Evolutionary conservation across 2,797 vertebrate genomes (phyloP).

Genomic region (Sebastes iracundus): DNA sequence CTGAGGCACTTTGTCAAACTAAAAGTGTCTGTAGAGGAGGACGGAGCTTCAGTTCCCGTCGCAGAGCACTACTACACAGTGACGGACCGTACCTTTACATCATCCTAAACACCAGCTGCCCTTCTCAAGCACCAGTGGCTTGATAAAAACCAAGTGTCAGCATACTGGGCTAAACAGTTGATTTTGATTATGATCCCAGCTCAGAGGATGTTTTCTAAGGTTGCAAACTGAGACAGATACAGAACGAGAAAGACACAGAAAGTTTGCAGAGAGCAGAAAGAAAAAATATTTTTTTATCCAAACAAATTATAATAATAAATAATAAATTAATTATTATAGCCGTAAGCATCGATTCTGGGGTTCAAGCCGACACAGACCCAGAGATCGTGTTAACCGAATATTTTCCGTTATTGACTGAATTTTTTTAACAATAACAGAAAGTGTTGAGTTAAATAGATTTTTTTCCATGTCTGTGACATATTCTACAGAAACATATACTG

Average conservation of each 20-base stretch:
- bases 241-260: neutral
- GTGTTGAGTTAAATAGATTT: too few species aligned
- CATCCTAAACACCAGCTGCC: neutral
- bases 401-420: too few species aligned
- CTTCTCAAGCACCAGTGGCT: neutral
- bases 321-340: too few species aligned
- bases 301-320: too few species aligned
- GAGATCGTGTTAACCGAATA: too few species aligned
- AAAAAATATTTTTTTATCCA: too few species aligned
- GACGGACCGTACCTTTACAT: neutral
- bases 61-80: neutral
- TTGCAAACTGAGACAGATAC: neutral
- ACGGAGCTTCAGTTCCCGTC: neutral
- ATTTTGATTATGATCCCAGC: neutral
- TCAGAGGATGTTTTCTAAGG: neutral
- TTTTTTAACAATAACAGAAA: too few species aligned
- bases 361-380: too few species aligned
- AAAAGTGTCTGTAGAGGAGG: neutral
- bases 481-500: too few species aligned
- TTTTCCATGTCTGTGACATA: too few species aligned
- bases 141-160: neutral
- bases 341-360: too few species aligned
- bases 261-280: too few species aligned
- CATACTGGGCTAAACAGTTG: neutral
- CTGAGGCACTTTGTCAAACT: conserved; percentile 25